These are phyloP conservation scores for Allacma fusca DNA, from an alignment of 2,888 invertebrate genomes.

Conservation along the genomic window DNA sequence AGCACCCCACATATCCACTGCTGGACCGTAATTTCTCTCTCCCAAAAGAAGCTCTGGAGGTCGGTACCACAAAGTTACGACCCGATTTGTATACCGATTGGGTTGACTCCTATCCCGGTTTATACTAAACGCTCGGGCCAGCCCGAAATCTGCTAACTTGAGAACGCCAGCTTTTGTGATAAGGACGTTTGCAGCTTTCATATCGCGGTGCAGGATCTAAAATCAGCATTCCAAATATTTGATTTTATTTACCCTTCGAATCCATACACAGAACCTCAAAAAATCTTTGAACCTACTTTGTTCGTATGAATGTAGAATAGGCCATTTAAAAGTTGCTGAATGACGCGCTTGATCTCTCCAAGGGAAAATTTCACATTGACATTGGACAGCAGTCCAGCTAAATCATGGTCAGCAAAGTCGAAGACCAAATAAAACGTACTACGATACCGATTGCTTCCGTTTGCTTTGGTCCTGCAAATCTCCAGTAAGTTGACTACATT, in stretches of 20 bases:
- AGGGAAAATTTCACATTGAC: slow-evolving; percentile 94
- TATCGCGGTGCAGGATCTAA: slow-evolving; percentile 90
- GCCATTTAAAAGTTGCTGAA: slow-evolving; percentile 85
- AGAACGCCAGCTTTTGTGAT: slow-evolving; percentile 94
- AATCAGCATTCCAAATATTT: too few species aligned
- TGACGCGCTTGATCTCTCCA: slow-evolving; percentile 95
- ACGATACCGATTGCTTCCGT: slow-evolving; percentile 76
- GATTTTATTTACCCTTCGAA: too few species aligned
- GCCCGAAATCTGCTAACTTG: slow-evolving; percentile 96
- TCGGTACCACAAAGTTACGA: slow-evolving; percentile 77
- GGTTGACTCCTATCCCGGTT: slow-evolving; percentile 79
- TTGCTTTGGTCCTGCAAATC: slow-evolving; percentile 92
- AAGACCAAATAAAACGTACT: slow-evolving; percentile 95
- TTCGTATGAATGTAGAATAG: slow-evolving; percentile 96
- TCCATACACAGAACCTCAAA: too few species aligned
- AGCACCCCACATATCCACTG: slow-evolving; percentile 90
- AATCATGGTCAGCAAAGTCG: slow-evolving; percentile 98
- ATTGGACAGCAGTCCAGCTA: slow-evolving; percentile 94
- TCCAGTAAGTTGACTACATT: slow-evolving; percentile 97
- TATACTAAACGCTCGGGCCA: slow-evolving; percentile 91
- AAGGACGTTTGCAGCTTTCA: slow-evolving; percentile 99
- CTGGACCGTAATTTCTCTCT: slow-evolving; percentile 88
- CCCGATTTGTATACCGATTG: slow-evolving; percentile 88
- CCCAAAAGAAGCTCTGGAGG: slow-evolving; percentile 77
- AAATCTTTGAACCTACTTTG: slow-evolving; percentile 69